These are phyloP conservation scores for Melikaiella ostensackeni DNA, from an alignment of 2,888 invertebrate genomes.

Conservation along the genomic window DNA sequence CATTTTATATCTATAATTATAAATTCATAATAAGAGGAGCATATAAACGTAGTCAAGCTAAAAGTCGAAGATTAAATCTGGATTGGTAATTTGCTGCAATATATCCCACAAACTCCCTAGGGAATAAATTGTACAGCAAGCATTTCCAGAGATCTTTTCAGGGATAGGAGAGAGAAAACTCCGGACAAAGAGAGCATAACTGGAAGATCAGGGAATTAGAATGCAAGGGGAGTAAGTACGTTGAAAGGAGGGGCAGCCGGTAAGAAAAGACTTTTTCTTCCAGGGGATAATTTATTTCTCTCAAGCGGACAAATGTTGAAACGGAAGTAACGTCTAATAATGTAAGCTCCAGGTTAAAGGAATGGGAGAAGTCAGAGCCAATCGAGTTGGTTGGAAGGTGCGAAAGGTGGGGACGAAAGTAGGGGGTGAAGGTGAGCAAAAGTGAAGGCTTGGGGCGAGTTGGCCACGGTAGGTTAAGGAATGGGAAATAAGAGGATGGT, in stretches of 20 bases:
- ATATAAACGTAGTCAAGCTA: slow-evolving; percentile 38
- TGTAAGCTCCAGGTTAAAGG: slow-evolving; percentile 67
- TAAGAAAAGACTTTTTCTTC: slow-evolving; percentile 48
- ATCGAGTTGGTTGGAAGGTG: slow-evolving; percentile 43
- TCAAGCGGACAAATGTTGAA: slow-evolving; percentile 67
- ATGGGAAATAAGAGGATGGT: slow-evolving; percentile 67
- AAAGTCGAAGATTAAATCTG: slow-evolving; percentile 59
- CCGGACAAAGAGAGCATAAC: slow-evolving; percentile 47
- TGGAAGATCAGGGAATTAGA: slow-evolving; percentile 49
- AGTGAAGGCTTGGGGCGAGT: slow-evolving; percentile 22
- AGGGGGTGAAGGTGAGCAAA: slow-evolving; percentile 53
- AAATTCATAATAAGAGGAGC: slow-evolving; percentile 21
- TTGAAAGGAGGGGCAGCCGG: slow-evolving; percentile 50
- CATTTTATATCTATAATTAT: slow-evolving; percentile 26
- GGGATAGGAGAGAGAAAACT: slow-evolving; percentile 46
- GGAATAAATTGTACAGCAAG: slow-evolving; percentile 58
- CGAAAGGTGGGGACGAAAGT: slow-evolving; percentile 38
- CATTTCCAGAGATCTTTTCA: slow-evolving; percentile 52
- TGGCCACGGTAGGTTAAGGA: slow-evolving; percentile 41
- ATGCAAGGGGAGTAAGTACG: slow-evolving; percentile 50
- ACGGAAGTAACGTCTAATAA: slow-evolving; percentile 68
- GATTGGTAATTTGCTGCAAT: slow-evolving; percentile 57
- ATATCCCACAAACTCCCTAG: slow-evolving; percentile 54
- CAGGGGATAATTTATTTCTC: slow-evolving; percentile 63
- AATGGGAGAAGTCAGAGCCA: slow-evolving; percentile 54